A percentile compares a stretch with the other conserved stretches of the same genome.
Conservation (phyloP, 2,113 vertebrate genomes). For the Proterorhinus semilunaris region DNA sequence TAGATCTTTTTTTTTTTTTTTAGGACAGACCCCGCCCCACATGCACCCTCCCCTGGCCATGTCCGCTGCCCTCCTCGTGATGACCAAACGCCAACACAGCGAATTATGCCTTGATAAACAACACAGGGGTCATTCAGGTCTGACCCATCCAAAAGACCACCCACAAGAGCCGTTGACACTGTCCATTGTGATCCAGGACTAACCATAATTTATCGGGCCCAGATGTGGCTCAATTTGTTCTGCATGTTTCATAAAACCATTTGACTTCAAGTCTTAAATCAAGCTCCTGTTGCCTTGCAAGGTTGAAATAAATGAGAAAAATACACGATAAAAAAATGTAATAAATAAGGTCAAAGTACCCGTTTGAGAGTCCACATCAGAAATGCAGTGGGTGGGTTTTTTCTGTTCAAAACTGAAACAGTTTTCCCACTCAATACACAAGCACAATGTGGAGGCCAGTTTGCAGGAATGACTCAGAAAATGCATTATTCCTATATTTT, state of each 20-base stretch:
- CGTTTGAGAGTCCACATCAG: too few relatives aligned
- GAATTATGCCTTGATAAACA: conserved; percentile 53
- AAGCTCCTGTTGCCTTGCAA: not conserved
- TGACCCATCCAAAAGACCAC: conserved; percentile 47
- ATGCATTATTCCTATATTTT: not conserved
- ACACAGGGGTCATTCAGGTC: conserved; percentile 52
- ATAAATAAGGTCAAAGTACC: not conserved
- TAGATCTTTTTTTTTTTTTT: conserved; percentile 26
- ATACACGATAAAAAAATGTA: not conserved
- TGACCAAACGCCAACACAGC: conserved; percentile 48
- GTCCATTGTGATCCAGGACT: not conserved
- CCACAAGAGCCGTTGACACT: conserved; percentile 22
- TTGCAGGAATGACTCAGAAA: not conserved
- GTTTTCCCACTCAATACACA: not conserved
- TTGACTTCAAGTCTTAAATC: not conserved
- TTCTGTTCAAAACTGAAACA: not conserved
- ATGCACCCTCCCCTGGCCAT: conserved; percentile 4
- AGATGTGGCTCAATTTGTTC: not conserved
- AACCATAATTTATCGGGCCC: not conserved
- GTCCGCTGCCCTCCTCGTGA: not conserved
- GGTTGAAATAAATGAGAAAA: not conserved
- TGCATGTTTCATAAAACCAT: conserved; percentile 2
- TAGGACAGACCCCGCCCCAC: conserved; percentile 6
- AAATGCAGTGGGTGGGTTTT: too few relatives aligned
- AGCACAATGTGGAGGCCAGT: not conserved